These are phyloP conservation scores for Euplagia quadripunctaria DNA, from an alignment of 2,888 invertebrate species.

Conservation along the genomic window DNA sequence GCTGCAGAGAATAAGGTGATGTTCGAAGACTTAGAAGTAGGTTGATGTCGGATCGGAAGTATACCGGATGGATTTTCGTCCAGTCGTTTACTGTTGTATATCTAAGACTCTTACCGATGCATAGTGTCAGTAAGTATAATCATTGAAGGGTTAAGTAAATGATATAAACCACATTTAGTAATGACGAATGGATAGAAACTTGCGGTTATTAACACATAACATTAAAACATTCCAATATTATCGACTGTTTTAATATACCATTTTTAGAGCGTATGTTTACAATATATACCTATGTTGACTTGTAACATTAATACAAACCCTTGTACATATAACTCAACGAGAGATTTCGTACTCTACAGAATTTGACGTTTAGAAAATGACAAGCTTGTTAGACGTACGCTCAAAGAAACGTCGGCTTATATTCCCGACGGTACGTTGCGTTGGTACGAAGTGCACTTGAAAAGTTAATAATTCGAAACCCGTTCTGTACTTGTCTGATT, in stretches of 20 bases:
- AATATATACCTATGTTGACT: neutral
- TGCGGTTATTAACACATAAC: neutral
- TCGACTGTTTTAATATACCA: neutral
- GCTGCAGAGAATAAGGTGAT: too few relatives aligned
- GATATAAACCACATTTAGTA: neutral
- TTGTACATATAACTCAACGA: neutral
- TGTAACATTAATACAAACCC: neutral
- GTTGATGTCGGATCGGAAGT: too few relatives aligned
- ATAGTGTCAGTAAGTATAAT: neutral
- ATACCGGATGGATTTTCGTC: too few relatives aligned
- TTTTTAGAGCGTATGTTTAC: too few relatives aligned
- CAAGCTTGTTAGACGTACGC: constrained; percentile 72
- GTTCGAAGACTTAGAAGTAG: too few relatives aligned
- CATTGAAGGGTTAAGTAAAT: neutral
- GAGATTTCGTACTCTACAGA: constrained; percentile 17
- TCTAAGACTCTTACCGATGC: neutral
- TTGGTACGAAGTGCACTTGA: constrained; percentile 71
- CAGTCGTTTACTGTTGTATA: too few relatives aligned
- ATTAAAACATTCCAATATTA: neutral
- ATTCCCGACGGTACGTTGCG: constrained; percentile 70
- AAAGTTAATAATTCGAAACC: constrained; percentile 85
- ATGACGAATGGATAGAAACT: neutral
- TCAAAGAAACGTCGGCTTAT: constrained; percentile 60
- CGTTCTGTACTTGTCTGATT: constrained; percentile 81
- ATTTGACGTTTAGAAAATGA: constrained; percentile 68